These are phyloP conservation scores for Scortum barcoo DNA, from an alignment of 2,113 vertebrate genomes.

Conservation along the genomic window DNA sequence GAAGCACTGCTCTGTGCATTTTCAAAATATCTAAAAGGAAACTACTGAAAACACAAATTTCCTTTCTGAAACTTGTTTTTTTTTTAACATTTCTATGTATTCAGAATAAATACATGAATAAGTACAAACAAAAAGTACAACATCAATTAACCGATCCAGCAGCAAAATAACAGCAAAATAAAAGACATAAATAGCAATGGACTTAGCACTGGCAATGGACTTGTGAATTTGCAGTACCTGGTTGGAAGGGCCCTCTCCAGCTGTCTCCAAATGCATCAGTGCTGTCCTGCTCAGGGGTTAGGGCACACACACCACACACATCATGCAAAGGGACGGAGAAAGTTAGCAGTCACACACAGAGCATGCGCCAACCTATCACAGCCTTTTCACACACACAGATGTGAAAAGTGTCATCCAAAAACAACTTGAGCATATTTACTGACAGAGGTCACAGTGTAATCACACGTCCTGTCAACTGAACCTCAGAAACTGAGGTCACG, in stretches of 20 bases:
- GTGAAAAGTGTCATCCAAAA: conserved; percentile 74
- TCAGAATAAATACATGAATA: conserved; percentile 39
- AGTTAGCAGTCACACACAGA: conserved; percentile 85
- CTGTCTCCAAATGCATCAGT: conserved; percentile 99
- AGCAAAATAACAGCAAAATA: conserved; percentile 68
- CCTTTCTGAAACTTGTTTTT: not conserved
- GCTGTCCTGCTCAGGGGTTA: conserved; percentile 97
- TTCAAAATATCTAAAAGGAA: conserved; percentile 5
- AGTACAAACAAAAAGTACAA: conserved; percentile 50
- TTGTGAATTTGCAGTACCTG: conserved; percentile 91
- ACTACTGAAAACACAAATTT: conserved; percentile 15
- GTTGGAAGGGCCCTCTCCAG: conserved; percentile 96
- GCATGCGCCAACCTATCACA: conserved; percentile 75
- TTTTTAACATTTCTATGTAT: conserved; percentile 24
- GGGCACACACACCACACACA: conserved; percentile 89
- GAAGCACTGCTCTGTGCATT: conserved; percentile 11
- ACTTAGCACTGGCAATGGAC: conserved; percentile 70
- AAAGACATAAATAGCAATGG: conserved; percentile 71
- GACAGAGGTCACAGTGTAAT: conserved; percentile 28
- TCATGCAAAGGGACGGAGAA: conserved; percentile 90
- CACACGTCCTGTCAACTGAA: conserved; percentile 23
- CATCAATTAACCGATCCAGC: conserved; percentile 56
- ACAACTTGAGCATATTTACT: conserved; percentile 37
- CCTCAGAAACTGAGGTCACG: not conserved
- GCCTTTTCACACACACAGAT: conserved; percentile 69